Conservation (phyloP, 2,113 vertebrate species). For the Mixornis gularis region DNA sequence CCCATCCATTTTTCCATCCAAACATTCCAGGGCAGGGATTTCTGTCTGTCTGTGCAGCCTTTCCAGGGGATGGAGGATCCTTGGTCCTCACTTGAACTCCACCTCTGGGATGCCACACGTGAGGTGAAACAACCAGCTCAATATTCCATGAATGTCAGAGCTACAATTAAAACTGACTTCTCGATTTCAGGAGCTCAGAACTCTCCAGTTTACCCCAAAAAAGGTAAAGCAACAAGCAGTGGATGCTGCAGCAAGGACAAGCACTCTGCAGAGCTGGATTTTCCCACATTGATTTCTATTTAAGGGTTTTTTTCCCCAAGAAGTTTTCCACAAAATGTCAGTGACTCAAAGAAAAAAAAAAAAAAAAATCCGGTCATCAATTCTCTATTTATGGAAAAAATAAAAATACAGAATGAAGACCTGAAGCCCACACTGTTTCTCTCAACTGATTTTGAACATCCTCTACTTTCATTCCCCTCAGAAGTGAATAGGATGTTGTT, state of each 20-base stretch:
- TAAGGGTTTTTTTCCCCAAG: accelerated
- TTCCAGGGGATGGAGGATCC: neutral
- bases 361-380: neutral
- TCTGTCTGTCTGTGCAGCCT: neutral
- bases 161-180: neutral
- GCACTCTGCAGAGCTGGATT: neutral
- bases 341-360: neutral
- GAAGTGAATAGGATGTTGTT: neutral
- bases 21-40: neutral
- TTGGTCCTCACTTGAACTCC: neutral
- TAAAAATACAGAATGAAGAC: neutral
- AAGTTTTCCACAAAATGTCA: neutral
- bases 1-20: neutral
- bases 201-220: neutral
- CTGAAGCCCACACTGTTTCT: neutral
- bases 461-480: neutral
- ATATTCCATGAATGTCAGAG: neutral
- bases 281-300: neutral
- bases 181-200: neutral
- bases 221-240: neutral
- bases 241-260: neutral
- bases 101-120: accelerated
- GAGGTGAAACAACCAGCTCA: accelerated
- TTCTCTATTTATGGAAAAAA: neutral
- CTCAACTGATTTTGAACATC: neutral